Base-by-base conservation (phyloP, 2,113 vertebrate species). In the Perca schrenkii region DNA sequence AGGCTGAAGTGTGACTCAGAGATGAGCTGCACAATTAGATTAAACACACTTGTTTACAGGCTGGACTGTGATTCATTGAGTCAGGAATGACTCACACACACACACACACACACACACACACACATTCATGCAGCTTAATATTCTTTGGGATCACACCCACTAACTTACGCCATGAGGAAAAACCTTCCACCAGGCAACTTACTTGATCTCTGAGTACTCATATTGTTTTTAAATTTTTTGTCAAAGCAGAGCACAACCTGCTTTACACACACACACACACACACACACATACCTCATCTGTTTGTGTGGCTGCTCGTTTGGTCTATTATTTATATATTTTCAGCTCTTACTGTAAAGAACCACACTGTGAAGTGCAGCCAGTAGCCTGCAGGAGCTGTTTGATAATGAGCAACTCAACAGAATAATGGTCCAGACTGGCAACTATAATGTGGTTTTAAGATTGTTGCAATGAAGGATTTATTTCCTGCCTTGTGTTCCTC, bases 391-490 rank as follows among this genome's bases (percentile, higher is more conserved):
- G 82, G 46, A 70, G 72, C 53, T 3, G 46, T 49, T 65, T 61
- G 21, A 65, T 81, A 82, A 82, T 49, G 60, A 87, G 80, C 71
- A 61, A 11, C 3, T 25, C 54, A 77, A 76, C 71, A 53, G 82
- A 88, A 86, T 52, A 89, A 86, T 78, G 58, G 47, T 31, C 60
- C 56, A 57, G n/a, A 70, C 22, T 21, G 47, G 74, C 57, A 31
- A 49, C 90, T 85, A 87, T 92, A 56, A 92, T 91, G 92, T 93
- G 93, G 90, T 86, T 89, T 64, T 11, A 34, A 78, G 8, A 80
- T 76, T 81, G 78, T 84, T 92, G 79, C 73, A 82, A 16, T 70
- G 21, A 60, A 70, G 69, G 49, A 40, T 63, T 87, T 80, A 68
- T 77, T 61, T 63, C 8, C 67, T 63, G 60, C 56, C 8, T 62